Evolutionary conservation across 1,140 invertebrate species (phyloP), one percentile per base, ranked within the genome.

Genomic region (Heliconius hewitsoni): DNA sequence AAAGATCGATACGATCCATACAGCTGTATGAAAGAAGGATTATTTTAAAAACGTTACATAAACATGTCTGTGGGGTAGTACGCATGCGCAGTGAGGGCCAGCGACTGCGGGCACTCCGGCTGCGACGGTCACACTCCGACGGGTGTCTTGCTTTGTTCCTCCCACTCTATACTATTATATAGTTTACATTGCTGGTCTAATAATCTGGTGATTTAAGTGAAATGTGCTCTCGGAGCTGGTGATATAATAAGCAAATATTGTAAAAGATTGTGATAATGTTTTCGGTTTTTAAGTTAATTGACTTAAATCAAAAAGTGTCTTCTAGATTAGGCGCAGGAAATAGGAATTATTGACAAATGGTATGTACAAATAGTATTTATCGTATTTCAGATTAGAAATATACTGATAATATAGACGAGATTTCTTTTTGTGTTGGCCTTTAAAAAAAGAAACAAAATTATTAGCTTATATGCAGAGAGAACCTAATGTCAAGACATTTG

Each of bases 101-200:
- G 72, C 80, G 73, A 81, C 77, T 81, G 80, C 80, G 77, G 80
- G 76, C 71, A 75, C 73, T 77, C 57, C 55, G 57, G 73, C 66
- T 77, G 76, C 76, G 70, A 77, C 76, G 76, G 46, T 46, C 52
- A 52, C 76, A 55, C 46, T 50, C 75, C 60, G 37, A 76, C 50
- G 52, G 18, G 60, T 76, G 46, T 74, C 70, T 71, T 8, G 42
- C 37, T 72, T 72, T 39, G 37, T 39, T 72, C 18, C 19, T 39
- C 37, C 60, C n/a, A 30, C 23, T 27, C 19, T 42, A 72, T 42
- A 42, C 37, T 4, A 42, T n/a, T 39, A n/a, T 72, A 72, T 72
- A 39, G 34, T 42, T 72, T 72, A 72, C 71, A 42, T 39, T 72
- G 19, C 19, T 39, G 6, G 9, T 72, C 9, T n/a, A n/a, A 71